phyloP scores from a whole-genome alignment of 2,113 vertebrate genomes.

The Cephalopholis sonnerati region DNA sequence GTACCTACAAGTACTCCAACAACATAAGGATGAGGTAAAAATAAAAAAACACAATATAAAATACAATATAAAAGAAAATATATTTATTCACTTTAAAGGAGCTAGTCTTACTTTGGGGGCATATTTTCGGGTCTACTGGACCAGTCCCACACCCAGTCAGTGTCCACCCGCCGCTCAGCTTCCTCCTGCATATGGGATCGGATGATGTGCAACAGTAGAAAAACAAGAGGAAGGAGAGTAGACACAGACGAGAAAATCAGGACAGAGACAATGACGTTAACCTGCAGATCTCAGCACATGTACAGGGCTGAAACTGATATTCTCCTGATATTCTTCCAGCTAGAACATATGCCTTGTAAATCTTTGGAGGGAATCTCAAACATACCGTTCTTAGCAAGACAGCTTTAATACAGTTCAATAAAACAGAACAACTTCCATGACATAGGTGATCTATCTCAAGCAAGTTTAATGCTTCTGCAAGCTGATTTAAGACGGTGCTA shows the following conservation, averaged over 20 bases:
- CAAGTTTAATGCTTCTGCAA: not conserved
- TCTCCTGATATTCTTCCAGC: too few species aligned
- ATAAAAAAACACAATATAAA: not conserved
- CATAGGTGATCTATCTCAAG: not conserved
- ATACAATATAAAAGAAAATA: not conserved
- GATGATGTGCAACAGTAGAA: not conserved
- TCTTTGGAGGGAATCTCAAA: not conserved
- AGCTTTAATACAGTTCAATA: not conserved
- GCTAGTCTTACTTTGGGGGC: conserved; percentile 81
- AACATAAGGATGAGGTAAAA: not conserved
- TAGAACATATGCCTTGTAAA: not conserved
- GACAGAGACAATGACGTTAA: not conserved
- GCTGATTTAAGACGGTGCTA: not conserved
- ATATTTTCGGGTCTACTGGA: conserved; percentile 86
- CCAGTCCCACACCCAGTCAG: conserved; percentile 87
- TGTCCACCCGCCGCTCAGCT: conserved; percentile 69
- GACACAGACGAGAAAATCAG: not conserved
- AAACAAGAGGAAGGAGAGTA: not conserved
- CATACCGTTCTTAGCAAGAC: not conserved
- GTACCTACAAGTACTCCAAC: not conserved
- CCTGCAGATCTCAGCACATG: not conserved
- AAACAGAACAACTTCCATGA: not conserved
- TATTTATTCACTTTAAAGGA: not conserved
- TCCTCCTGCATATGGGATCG: conserved; percentile 70
- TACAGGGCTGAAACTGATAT: not conserved